Base-by-base conservation (phyloP, 53 echinoderm and acorn worm species). In the Stichopus horrens region DNA sequence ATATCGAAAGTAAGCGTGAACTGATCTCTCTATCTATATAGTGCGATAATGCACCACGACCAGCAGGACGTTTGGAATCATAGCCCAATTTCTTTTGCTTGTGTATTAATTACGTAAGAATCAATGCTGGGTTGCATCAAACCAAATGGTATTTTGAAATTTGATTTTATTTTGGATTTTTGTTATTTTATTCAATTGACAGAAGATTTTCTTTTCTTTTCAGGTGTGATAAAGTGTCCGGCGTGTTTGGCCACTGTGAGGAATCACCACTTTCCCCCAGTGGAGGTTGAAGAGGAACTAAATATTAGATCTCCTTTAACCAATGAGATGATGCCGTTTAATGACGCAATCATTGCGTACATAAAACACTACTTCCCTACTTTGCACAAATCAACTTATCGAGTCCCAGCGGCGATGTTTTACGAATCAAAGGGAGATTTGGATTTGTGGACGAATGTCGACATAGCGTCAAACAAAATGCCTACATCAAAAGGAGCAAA, bases 351-450 rank as follows among this genome's bases (percentile, higher is more conserved):
- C 16, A 75, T 53, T 23, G 84, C 83, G 9, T 92, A 76, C 57
- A 77, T 89, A 7, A 10, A 86, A 23, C 75, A 92, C 54, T 83
- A 92, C 53, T 92, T 84, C 66, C 92, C 92, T 8, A 53, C 54
- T 52, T 77, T 92, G 52, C 55, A 77, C 2, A 7, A 22, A 8
- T 74, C 89, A 5, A 83, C 91, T 55, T 83, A 91, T 79, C 79
- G 91, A 20, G 91, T 91, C 54, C 92, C 92, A 23, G 86, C 92
- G 7, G 76, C 89, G 5, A 19, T 86, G 55, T 92, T 92, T 89
- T 92, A 92, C 76, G 86, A 89, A 58, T 18, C 90, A 52, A 89
- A 53, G 71, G 92, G 92, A 53, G 89, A 92, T 86, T 86, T 92
- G 59, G 92, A 92, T 51, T 65, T 92, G 23, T 52, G 53, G 78